phyloP scores from a whole-genome alignment of 2,888 invertebrate species.

The Taenaris catops region DNA sequence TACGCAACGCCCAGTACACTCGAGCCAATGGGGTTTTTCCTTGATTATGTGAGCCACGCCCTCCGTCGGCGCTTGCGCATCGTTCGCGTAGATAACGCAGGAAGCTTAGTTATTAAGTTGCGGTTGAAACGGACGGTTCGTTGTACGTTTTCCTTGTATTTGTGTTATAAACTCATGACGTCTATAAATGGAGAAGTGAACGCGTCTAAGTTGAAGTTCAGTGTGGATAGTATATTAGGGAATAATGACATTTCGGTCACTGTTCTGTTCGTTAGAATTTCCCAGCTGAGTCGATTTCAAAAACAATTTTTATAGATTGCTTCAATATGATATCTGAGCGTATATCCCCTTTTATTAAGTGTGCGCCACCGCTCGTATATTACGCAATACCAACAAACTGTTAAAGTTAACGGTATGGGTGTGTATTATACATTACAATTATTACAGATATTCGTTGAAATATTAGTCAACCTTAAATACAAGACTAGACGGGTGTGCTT shows the following conservation, averaged over 20 bases:
- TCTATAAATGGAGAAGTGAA: slow-evolving; percentile 56
- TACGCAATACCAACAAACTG: no score
- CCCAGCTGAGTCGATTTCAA: no score
- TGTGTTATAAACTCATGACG: slow-evolving; percentile 44
- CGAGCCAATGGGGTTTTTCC: slow-evolving; percentile 45
- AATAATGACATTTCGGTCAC: slow-evolving; percentile 52
- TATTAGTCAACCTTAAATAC: no score
- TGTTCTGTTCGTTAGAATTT: no score
- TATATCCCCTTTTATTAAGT: no score
- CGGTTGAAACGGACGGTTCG: slow-evolving; percentile 37
- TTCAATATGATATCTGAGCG: no score
- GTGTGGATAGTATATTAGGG: slow-evolving; percentile 84
- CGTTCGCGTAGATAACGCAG: slow-evolving; percentile 31
- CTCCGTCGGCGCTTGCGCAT: slow-evolving; percentile 51
- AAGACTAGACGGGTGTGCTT: no score
- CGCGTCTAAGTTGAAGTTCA: slow-evolving; percentile 81
- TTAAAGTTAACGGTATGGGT: no score
- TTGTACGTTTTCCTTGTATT: slow-evolving; percentile 8
- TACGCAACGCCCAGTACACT: slow-evolving; percentile 44
- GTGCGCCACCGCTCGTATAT: no score
- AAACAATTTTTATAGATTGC: no score
- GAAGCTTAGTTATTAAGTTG: slow-evolving; percentile 59
- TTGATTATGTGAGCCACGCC: slow-evolving; percentile 50
- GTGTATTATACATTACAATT: no score
- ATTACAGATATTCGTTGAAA: no score